Base-by-base conservation (phyloP, 2,888 invertebrate species). In the Drosophila quasianomalipes region DNA sequence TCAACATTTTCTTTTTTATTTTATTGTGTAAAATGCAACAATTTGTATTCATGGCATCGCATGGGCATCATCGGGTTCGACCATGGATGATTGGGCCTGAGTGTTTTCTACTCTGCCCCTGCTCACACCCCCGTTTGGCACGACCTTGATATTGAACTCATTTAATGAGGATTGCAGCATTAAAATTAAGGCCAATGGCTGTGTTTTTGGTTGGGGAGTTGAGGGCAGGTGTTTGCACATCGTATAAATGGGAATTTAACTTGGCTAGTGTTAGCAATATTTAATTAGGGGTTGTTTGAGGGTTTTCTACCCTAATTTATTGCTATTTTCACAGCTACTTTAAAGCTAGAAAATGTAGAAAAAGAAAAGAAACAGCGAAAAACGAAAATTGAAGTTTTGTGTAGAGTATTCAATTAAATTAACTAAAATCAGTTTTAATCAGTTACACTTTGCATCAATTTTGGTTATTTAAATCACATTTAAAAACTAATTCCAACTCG, bases 141-240 rank as follows among this genome's bases (percentile, higher is more conserved):
- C 63, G 85, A 77, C 90, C 88, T 88, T 88, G 88, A 89, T 84
- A 85, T 90, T 88, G 88, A 90, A 88, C 85, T 89, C 67, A 74
- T 88, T 79, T 65, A 54, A 59, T 76, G 71, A 70, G 74, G 61
- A 82, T 79, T 83, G 70, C 76, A 72, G 68, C 82, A 75, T 72
- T 82, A 41, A 75, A 82, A 71, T 82, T 54, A 80, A 68, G 85
- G 85, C 71, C 73, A 83, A 73, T 74, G 87, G 53, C 81, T 78
- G 74, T 57, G 62, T 63, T 54, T 58, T 53, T 51, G 39, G 12
- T 53, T 28, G 37, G 16, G 37, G 44, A 69, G 70, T 28, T 73
- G 12, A 19, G 49, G 28, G 14, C 77, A 76, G 76, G 77, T 76
- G 71, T 44, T 71, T 70, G 22, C 22, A 53, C 57, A n/a, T n/a